phyloP scores from a whole-genome alignment of 2,797 vertebrate species.

The Acrossocheilus fasciatus region DNA sequence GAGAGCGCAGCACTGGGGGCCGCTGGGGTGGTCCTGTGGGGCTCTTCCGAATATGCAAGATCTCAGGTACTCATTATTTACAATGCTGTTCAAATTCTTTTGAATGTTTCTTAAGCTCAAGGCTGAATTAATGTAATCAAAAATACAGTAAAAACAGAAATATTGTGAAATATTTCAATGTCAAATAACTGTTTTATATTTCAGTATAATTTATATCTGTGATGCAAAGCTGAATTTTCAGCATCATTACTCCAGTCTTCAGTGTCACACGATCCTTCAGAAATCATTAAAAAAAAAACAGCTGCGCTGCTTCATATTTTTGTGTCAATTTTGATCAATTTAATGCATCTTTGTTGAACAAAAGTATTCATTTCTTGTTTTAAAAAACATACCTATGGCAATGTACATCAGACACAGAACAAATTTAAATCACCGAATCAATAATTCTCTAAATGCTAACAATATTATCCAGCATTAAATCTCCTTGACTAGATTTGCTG shows the following conservation, averaged over 20 bases:
- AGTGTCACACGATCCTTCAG: neutral
- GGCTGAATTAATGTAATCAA: neutral
- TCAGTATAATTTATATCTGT: neutral
- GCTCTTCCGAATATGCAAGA: slow-evolving; percentile 80
- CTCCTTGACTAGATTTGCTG: neutral
- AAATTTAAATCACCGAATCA: neutral
- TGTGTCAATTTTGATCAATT: neutral
- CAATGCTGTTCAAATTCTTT: neutral
- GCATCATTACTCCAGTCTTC: neutral
- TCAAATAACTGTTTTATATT: neutral
- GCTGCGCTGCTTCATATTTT: neutral
- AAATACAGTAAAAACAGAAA: neutral
- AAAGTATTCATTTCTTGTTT: neutral
- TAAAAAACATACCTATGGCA: neutral
- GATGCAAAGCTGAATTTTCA: neutral
- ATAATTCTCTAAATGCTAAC: neutral
- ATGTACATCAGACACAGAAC: neutral
- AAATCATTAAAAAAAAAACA: neutral
- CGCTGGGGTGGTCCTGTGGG: slow-evolving; percentile 89
- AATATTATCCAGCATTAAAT: neutral
- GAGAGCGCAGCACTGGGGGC: slow-evolving; percentile 87
- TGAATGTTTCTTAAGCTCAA: neutral
- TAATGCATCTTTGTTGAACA: neutral
- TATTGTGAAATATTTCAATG: neutral
- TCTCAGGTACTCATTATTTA: slow-evolving; percentile 71